phyloP scores from a whole-genome alignment of 2,888 invertebrate genomes.

The Pyrrhopygopsis socrates region DNA sequence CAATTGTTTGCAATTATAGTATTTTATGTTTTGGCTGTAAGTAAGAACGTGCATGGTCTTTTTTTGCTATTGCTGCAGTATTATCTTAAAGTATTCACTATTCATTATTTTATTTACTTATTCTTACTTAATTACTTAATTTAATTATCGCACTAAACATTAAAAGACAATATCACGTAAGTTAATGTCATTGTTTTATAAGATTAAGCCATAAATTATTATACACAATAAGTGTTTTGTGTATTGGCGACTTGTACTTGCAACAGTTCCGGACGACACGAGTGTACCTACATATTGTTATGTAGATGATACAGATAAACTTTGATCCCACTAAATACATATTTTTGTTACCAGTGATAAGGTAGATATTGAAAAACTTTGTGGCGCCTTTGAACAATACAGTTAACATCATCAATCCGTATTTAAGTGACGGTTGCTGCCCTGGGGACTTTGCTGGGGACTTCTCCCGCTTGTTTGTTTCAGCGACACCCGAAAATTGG shows the following conservation, averaged over 20 bases:
- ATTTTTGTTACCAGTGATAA: not conserved
- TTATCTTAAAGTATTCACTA: constrained; percentile 44
- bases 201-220: no score
- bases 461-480: no score
- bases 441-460: no score
- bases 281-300: not conserved
- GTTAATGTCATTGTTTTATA: no score
- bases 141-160: not conserved
- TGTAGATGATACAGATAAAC: not conserved
- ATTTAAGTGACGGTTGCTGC: no score
- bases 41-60: constrained; percentile 38
- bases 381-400: no score
- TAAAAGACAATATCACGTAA: not conserved
- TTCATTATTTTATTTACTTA: constrained; percentile 1
- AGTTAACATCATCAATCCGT: no score
- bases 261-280: not conserved
- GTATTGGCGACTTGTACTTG: not conserved
- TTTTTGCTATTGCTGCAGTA: constrained; percentile 43
- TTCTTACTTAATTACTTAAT: constrained; percentile 6
- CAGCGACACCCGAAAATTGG: no score
- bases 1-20: constrained; percentile 34
- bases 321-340: not conserved
- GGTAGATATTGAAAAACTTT: no score
- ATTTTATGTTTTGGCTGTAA: constrained; percentile 23
- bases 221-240: not conserved